These are phyloP conservation scores for Saxidomus purpurata DNA, from an alignment of 1,140 invertebrate genomes.

Conservation along the genomic window DNA sequence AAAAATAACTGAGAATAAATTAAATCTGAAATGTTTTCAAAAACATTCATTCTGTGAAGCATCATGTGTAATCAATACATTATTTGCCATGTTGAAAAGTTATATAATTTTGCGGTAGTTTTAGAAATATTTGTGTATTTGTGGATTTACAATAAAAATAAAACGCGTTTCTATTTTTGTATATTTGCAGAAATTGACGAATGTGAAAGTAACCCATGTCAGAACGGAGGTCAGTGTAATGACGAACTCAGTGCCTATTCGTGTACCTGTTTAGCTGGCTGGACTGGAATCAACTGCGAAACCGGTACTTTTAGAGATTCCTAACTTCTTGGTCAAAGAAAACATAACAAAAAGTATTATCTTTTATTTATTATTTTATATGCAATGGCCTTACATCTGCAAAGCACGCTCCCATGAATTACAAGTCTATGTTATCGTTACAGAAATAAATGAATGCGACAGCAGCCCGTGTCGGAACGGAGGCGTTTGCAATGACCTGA, in stretches of 20 bases:
- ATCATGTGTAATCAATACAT: not conserved
- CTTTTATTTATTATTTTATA: not conserved
- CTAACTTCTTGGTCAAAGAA: not conserved
- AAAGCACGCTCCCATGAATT: not conserved
- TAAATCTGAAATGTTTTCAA: not conserved
- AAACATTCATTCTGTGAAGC: not conserved
- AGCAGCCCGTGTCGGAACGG: slow-evolving; percentile 95
- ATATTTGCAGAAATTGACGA: not conserved
- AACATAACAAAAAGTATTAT: not conserved
- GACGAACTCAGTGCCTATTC: not conserved
- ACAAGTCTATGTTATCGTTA: not conserved
- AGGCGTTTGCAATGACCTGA: slow-evolving; percentile 94
- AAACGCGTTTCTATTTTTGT: not conserved
- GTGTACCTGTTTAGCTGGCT: not conserved
- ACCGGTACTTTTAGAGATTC: no score
- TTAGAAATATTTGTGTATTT: no score
- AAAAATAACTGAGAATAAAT: no score
- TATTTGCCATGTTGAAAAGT: not conserved
- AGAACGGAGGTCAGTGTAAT: no score
- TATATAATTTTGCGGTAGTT: not conserved
- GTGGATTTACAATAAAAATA: not conserved
- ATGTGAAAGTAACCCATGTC: no score
- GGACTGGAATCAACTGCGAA: not conserved
- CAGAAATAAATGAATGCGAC: slow-evolving; percentile 90
- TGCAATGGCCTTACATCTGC: not conserved